phyloP scores from a whole-genome alignment of 2,888 invertebrate genomes.

The Pseudeuparius sepicola region DNA sequence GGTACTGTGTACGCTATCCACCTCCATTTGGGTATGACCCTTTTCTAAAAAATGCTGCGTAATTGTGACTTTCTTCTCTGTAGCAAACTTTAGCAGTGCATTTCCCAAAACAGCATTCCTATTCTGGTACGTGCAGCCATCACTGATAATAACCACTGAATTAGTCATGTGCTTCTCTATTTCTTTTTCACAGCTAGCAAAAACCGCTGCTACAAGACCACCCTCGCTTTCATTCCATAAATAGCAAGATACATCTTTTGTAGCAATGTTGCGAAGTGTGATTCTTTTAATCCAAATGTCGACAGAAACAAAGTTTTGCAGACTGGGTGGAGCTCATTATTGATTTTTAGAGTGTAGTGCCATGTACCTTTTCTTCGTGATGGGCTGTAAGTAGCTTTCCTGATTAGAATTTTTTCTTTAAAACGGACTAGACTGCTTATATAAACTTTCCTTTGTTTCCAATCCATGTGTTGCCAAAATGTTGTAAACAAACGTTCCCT shows the following conservation, averaged over 20 bases:
- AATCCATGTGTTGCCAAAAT: constrained; percentile 7
- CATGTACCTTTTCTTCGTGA: constrained; percentile 10
- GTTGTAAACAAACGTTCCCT: constrained; percentile 7
- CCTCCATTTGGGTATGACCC: constrained; percentile 11
- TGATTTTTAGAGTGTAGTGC: constrained; percentile 7
- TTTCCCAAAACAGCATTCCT: constrained; percentile 12
- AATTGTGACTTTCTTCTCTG: neutral
- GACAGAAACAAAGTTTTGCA: no score
- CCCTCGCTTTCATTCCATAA: constrained; percentile 17
- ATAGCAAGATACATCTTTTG: constrained; percentile 14
- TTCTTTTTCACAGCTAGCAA: constrained; percentile 7
- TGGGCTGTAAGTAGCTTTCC: constrained; percentile 1
- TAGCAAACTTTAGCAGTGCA: constrained; percentile 9
- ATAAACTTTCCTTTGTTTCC: constrained; percentile 2
- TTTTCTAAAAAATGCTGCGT: constrained; percentile 6
- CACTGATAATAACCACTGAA: constrained; percentile 4
- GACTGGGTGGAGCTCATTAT: constrained; percentile 4
- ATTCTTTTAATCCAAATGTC: no score
- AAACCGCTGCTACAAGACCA: constrained; percentile 11
- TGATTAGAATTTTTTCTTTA: constrained; percentile 5
- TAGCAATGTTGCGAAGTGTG: no score
- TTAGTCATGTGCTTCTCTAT: no score
- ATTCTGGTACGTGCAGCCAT: constrained; percentile 15
- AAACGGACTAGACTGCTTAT: constrained; percentile 4
- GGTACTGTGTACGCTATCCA: constrained; percentile 4